These are phyloP conservation scores for Apamea epomidion DNA, from an alignment of 2,888 invertebrate genomes.

Conservation along the genomic window DNA sequence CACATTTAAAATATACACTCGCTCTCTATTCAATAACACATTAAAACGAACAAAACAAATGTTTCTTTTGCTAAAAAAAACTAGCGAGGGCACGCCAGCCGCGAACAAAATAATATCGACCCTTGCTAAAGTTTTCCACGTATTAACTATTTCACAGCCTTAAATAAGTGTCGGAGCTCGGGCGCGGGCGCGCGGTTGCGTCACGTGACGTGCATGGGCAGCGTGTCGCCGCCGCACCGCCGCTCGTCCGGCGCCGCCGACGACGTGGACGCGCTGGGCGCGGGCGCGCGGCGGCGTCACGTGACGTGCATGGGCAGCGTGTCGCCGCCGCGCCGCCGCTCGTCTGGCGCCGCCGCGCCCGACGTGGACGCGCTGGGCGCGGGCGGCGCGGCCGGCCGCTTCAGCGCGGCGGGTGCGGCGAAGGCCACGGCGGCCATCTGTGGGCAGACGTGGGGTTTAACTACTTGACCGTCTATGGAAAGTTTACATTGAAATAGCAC, in stretches of 20 bases:
- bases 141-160: slow-evolving; percentile 88
- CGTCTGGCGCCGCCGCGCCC: slow-evolving; percentile 31
- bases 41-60: slow-evolving; percentile 53
- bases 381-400: slow-evolving; percentile 40
- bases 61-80: slow-evolving; percentile 64
- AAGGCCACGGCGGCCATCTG: slow-evolving; percentile 52
- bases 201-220: slow-evolving; percentile 88
- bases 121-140: slow-evolving; percentile 56
- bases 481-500: background rate
- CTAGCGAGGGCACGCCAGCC: slow-evolving; percentile 8
- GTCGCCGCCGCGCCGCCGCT: slow-evolving; percentile 60
- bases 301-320: slow-evolving; percentile 88
- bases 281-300: slow-evolving; percentile 65
- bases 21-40: slow-evolving; percentile 42
- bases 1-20: slow-evolving; percentile 65
- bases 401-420: slow-evolving; percentile 47
- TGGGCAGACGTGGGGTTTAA: background rate
- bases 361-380: slow-evolving; percentile 46
- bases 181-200: slow-evolving; percentile 11
- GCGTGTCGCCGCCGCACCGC: slow-evolving; percentile 67
- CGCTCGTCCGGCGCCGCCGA: slow-evolving; percentile 30
- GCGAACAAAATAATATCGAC: slow-evolving; percentile 5
- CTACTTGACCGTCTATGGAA: background rate
- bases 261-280: slow-evolving; percentile 41
- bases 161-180: slow-evolving; percentile 73